These are phyloP conservation scores for Colinus virginianus DNA, from an alignment of 2,113 vertebrate genomes.

Conservation along the genomic window DNA sequence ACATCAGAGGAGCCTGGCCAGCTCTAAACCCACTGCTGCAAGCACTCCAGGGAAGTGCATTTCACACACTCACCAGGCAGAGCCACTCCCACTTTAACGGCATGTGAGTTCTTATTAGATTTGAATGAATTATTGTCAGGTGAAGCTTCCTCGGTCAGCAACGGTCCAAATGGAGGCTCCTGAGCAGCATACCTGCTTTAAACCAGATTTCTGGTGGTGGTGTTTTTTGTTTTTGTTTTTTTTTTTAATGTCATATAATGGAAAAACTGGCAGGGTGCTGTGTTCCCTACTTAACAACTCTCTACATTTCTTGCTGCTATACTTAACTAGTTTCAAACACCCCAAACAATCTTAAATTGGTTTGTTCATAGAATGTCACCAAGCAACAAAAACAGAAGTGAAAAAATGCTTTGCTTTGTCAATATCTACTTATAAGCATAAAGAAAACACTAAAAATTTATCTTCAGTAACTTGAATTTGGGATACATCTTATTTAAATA, in stretches of 20 bases:
- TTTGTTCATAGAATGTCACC: slow-evolving; percentile 24
- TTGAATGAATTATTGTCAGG: background rate
- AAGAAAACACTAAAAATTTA: background rate
- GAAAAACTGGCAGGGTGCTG: slow-evolving; percentile 26
- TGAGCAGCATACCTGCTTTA: background rate
- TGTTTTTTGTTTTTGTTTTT: background rate
- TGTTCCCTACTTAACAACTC: slow-evolving; percentile 51
- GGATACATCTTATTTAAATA: background rate
- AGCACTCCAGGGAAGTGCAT: background rate
- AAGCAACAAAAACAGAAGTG: slow-evolving; percentile 2
- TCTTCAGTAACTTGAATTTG: background rate
- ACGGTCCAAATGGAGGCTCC: background rate
- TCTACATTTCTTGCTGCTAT: slow-evolving; percentile 35
- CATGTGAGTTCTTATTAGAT: background rate
- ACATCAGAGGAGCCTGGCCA: background rate
- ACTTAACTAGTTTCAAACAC: slow-evolving; percentile 47
- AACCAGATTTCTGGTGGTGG: background rate
- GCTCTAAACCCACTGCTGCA: background rate
- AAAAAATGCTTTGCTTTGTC: background rate
- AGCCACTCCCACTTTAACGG: background rate
- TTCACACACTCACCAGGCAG: background rate
- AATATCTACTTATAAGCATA: background rate
- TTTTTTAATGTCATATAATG: background rate
- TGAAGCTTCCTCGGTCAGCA: background rate
- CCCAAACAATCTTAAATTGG: slow-evolving; percentile 22